Conservation (phyloP, 2,888 invertebrate species). For the Mamestra brassicae region DNA sequence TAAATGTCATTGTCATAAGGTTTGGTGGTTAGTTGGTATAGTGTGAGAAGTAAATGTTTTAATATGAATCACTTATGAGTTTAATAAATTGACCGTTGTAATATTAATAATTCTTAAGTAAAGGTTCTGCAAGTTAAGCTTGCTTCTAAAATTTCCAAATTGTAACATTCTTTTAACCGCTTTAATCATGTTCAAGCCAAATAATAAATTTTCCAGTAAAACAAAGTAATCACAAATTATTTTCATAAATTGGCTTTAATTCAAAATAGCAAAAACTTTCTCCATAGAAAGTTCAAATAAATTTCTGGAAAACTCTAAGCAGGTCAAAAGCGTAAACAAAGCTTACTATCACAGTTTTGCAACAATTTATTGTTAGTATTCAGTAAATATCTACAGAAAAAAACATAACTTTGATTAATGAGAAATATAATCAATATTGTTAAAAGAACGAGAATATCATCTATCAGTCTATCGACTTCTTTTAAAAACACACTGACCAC, state of each 20-base stretch:
- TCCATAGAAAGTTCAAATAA: slow-evolving; percentile 49
- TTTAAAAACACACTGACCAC: slow-evolving; percentile 30
- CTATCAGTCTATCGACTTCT: slow-evolving; percentile 23
- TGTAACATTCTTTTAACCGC: neutral
- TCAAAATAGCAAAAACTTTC: slow-evolving; percentile 38
- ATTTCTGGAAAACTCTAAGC: slow-evolving; percentile 46
- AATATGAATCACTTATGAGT: neutral
- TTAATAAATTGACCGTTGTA: neutral
- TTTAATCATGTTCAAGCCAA: neutral
- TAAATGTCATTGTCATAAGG: neutral
- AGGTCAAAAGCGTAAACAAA: slow-evolving; percentile 36
- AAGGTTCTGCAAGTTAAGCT: too few species aligned
- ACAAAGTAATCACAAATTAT: neutral
- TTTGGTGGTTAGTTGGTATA: neutral
- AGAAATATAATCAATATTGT: neutral
- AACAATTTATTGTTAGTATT: slow-evolving; percentile 14
- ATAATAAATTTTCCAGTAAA: neutral
- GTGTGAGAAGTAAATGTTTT: neutral
- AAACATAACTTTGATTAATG: slow-evolving; percentile 20
- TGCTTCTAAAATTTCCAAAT: neutral
- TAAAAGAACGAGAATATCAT: slow-evolving; percentile 14
- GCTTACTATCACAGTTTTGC: slow-evolving; percentile 3
- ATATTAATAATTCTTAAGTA: too few species aligned
- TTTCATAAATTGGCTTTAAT: neutral
- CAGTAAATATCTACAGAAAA: neutral